Evolutionary conservation across 2,797 vertebrate genomes (phyloP).

Genomic region (Heterohyrax brucei): DNA sequence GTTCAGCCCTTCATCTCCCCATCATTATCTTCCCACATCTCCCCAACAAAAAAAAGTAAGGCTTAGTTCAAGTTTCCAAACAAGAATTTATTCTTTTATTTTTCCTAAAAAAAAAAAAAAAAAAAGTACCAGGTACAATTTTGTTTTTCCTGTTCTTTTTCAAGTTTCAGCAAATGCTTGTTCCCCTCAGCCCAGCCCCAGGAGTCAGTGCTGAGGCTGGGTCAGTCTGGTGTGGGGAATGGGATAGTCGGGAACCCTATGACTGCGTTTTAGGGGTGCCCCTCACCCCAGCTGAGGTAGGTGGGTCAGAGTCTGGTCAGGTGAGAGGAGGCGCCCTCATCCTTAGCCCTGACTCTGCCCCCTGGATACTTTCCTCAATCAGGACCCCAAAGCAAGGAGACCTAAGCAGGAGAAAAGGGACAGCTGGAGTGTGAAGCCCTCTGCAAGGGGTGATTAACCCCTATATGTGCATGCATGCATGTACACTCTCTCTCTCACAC

Average conservation of each 20-base stretch:
- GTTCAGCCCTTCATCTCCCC: background rate
- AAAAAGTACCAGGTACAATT: conserved; percentile 84
- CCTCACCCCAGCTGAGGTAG: conserved; percentile 87
- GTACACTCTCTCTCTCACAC: conserved; percentile 4
- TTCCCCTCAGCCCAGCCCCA: conserved; percentile 82
- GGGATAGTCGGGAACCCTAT: conserved; percentile 78
- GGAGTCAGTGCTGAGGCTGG: conserved; percentile 72
- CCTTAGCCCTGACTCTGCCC: conserved; percentile 80
- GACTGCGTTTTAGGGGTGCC: conserved; percentile 78
- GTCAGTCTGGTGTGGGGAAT: conserved; percentile 63
- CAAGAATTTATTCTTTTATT: conserved; percentile 87
- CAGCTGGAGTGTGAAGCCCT: conserved; percentile 70
- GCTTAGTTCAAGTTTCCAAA: conserved; percentile 86
- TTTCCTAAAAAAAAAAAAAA: conserved; percentile 63
- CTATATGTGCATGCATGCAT: conserved; percentile 32
- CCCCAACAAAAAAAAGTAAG: conserved; percentile 69
- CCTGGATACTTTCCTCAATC: conserved; percentile 81
- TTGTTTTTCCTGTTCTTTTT: conserved; percentile 85
- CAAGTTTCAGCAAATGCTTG: conserved; percentile 88
- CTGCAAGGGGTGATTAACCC: conserved; percentile 62
- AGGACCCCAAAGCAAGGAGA: conserved; percentile 81
- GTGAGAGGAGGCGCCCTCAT: conserved; percentile 73
- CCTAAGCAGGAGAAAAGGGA: conserved; percentile 70
- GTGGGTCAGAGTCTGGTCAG: conserved; percentile 84
- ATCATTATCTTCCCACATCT: conserved; percentile 22